phyloP scores from a whole-genome alignment of 2,113 vertebrate genomes.

The Tachysurus fulvidraco region DNA sequence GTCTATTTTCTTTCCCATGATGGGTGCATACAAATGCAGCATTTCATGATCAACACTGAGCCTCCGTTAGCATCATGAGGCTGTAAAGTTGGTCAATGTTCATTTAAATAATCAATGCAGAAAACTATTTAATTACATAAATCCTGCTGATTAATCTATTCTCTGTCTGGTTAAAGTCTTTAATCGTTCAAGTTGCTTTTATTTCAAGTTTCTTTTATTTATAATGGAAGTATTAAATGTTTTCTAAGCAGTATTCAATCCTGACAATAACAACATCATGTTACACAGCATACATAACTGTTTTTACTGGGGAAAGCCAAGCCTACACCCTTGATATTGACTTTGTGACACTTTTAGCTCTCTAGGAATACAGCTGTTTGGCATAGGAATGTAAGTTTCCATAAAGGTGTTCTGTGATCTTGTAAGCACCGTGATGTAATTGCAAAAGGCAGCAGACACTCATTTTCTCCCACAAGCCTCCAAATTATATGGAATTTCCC shows the following conservation, averaged over 20 bases:
- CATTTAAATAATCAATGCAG: neutral
- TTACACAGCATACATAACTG: slow-evolving; percentile 1
- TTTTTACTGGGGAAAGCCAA: slow-evolving; percentile 11
- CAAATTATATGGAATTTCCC: neutral
- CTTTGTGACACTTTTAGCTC: slow-evolving; percentile 43
- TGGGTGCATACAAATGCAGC: neutral
- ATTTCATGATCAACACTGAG: neutral
- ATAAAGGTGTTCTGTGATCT: slow-evolving; percentile 27
- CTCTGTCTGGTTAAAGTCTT: neutral
- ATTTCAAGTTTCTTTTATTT: neutral
- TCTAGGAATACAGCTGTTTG: slow-evolving; percentile 44
- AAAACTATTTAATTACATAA: neutral
- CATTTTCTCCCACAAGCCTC: neutral
- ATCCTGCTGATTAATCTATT: neutral
- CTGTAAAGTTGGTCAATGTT: neutral
- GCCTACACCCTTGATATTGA: slow-evolving; percentile 7
- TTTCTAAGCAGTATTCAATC: neutral
- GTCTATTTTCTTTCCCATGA: neutral
- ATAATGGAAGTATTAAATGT: neutral
- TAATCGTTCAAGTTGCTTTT: neutral
- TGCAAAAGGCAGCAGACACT: neutral
- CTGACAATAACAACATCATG: neutral
- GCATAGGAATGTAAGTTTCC: slow-evolving; percentile 26
- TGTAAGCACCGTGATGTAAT: slow-evolving; percentile 10
- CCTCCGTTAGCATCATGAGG: neutral